Conservation (phyloP, 2,113 vertebrate species). For the Taxidea taxus region DNA sequence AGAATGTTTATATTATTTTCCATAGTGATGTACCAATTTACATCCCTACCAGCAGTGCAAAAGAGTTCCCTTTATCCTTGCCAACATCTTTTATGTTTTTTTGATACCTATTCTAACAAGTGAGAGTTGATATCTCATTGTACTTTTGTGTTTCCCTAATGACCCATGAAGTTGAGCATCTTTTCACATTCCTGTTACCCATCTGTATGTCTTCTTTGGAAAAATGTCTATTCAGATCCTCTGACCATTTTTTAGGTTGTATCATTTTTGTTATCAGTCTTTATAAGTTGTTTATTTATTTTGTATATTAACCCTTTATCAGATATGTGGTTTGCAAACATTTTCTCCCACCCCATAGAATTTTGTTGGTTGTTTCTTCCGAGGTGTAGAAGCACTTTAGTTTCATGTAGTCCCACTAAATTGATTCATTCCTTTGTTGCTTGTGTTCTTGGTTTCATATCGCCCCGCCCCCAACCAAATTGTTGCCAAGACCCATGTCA, state of each 20-base stretch:
- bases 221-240: not conserved
- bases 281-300: not conserved
- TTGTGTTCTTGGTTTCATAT: not conserved
- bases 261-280: not conserved
- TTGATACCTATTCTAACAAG: not conserved
- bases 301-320: not conserved
- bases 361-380: not conserved
- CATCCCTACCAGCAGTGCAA: not conserved
- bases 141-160: not conserved
- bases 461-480: not conserved
- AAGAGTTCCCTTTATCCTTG: not conserved
- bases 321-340: not conserved
- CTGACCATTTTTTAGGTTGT: not conserved
- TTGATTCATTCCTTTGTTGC: not conserved
- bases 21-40: not conserved
- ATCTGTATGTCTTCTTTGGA: not conserved
- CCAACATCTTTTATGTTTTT: not conserved
- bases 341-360: not conserved
- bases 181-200: not conserved
- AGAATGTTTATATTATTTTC: not conserved
- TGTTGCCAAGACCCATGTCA: not conserved
- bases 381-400: not conserved
- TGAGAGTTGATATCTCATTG: not conserved
- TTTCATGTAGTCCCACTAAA: not conserved
- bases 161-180: not conserved